A percentile compares a stretch with the other conserved stretches of the same genome.
phyloP scores from a whole-genome alignment of 2,797 vertebrate species.

The Lagodon rhomboides region DNA sequence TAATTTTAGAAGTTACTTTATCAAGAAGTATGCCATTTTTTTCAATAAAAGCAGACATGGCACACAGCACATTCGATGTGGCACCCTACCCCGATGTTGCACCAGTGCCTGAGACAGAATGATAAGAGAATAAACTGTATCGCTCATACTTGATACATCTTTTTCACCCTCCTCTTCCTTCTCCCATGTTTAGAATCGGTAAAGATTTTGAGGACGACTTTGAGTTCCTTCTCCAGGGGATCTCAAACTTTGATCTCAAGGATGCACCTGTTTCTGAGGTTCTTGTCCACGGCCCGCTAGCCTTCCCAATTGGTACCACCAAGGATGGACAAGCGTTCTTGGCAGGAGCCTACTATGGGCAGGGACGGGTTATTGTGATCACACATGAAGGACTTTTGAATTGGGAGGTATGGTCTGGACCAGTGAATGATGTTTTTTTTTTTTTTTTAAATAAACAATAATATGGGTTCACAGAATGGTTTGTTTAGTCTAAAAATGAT shows the following conservation, averaged over 20 bases:
- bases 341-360: constrained; percentile 86
- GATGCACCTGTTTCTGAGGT: constrained; percentile 74
- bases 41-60: no score
- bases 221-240: constrained; percentile 80
- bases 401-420: constrained; percentile 8
- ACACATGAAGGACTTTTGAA: constrained; percentile 81
- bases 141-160: no score
- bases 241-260: constrained; percentile 80
- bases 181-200: constrained; percentile 60
- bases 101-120: no score
- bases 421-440: no score
- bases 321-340: constrained; percentile 74
- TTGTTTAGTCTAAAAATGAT: no score
- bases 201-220: constrained; percentile 81
- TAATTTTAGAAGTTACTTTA: no score
- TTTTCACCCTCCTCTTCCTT: neutral
- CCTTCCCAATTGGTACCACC: constrained; percentile 85
- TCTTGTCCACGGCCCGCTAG: constrained; percentile 85
- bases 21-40: no score
- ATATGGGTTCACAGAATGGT: no score
- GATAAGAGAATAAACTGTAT: neutral
- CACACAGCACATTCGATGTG: no score
- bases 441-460: no score
- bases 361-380: constrained; percentile 82
- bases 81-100: no score